These are phyloP conservation scores for Villa cingulata DNA, from an alignment of 2,888 invertebrate species.

Conservation along the genomic window DNA sequence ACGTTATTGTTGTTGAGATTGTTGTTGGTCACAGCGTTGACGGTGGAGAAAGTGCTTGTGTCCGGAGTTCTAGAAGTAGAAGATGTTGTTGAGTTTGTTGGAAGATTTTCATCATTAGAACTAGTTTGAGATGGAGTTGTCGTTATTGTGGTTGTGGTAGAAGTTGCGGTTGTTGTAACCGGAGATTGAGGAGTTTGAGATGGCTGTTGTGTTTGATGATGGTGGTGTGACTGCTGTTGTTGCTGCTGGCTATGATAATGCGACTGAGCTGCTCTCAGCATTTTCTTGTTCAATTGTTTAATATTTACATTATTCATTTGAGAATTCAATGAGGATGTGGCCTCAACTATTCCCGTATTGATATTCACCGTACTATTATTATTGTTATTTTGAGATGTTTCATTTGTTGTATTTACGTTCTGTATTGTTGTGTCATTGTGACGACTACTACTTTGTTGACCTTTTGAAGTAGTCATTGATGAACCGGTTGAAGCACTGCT, in stretches of 20 bases:
- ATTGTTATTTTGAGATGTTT: neutral
- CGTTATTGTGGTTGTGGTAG: slow-evolving; percentile 12
- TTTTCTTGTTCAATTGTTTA: slow-evolving; percentile 32
- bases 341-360: neutral
- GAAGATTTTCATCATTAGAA: slow-evolving; percentile 17
- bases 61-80: slow-evolving; percentile 31
- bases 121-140: slow-evolving; percentile 6
- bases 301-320: neutral
- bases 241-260: slow-evolving; percentile 19
- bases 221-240: slow-evolving; percentile 1
- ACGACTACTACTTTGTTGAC: neutral
- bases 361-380: neutral
- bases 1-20: slow-evolving; percentile 24
- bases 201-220: slow-evolving; percentile 9
- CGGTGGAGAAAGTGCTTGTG: slow-evolving; percentile 22
- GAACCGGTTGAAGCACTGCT: neutral
- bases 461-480: neutral
- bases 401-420: neutral
- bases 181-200: neutral
- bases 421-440: neutral
- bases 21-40: slow-evolving; percentile 11
- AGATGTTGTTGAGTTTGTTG: slow-evolving; percentile 18
- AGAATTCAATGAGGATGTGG: neutral
- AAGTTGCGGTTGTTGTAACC: slow-evolving; percentile 4
- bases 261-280: slow-evolving; percentile 32